Base-by-base conservation (phyloP, 2,888 invertebrate species). In the Cylindroiulus punctatus region DNA sequence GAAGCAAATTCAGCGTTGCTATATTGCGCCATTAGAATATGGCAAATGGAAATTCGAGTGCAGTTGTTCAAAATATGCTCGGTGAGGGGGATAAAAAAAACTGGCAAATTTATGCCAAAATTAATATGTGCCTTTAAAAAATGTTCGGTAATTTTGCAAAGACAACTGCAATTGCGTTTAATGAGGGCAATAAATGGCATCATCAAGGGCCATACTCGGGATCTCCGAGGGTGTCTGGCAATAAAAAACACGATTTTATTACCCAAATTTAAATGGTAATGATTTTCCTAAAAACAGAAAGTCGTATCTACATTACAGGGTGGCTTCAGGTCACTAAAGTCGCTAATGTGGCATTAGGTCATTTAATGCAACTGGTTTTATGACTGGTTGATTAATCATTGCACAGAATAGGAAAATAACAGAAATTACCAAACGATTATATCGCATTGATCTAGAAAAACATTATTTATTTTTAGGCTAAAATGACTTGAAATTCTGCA, bases 231-330 rank as follows among this genome's bases (percentile, higher is more conserved):
- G 12, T n/a, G 52, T 57, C 17, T n/a, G n/a, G 19, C 17, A 57
- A 57, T n/a, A 57, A 57, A 57, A 57, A 44, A 44, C 52, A 57
- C 5, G 19, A 57, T 57, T 57, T n/a, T 57, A 57, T 57, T 57
- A 17, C 52, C 19, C 14, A 57, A 57, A 57, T 57, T n/a, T 57
- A 57, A 57, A 57, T n/a, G 5, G 17, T n/a, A 17, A 57, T 57
- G n/a, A n/a, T n/a, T 57, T 19, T 57, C 7, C 2, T 1, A 57
- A 57, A n/a, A 57, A 7, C n/a, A 57, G n/a, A 57, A 57, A 7
- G 12, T 12, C 36, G 36, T 7, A 36, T 36, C 36, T 36, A 36
- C 7, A 36, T 4, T 36, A 36, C 36, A 36, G 36, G 36, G 36
- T 36, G 36, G 3, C 36, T 36, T 8, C 12, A 42, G 5, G 12